Percentiles rank a stretch among this genome's conserved stretches.
Conservation (phyloP, 2,888 invertebrate species). For the Epirrita christyi region DNA sequence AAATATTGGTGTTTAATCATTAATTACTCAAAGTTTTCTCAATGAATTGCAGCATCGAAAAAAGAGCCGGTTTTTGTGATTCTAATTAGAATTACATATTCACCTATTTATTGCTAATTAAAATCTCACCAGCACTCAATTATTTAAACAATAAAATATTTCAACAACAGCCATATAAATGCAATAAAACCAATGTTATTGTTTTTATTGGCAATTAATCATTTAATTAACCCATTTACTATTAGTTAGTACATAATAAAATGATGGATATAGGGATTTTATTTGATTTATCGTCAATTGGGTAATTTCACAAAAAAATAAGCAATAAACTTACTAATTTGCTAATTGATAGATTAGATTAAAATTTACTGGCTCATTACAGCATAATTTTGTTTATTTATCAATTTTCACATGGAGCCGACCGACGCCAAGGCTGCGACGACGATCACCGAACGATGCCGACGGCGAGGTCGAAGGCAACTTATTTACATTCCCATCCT, state of each 20-base stretch:
- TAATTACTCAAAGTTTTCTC: background rate
- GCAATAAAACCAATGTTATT: constrained; percentile 59
- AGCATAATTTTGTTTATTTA: constrained; percentile 4
- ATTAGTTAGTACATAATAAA: constrained; percentile 38
- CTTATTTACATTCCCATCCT: background rate
- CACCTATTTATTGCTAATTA: constrained; percentile 43
- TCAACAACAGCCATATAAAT: constrained; percentile 50
- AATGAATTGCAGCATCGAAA: constrained; percentile 1
- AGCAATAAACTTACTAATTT: constrained; percentile 27
- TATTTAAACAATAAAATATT: constrained; percentile 51
- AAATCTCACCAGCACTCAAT: constrained; percentile 37
- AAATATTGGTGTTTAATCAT: background rate
- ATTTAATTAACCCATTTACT: constrained; percentile 43
- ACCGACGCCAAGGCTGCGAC: background rate
- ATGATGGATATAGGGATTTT: constrained; percentile 39
- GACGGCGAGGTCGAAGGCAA: background rate
- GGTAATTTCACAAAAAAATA: constrained; percentile 33
- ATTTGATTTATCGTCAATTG: constrained; percentile 35
- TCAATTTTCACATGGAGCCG: background rate
- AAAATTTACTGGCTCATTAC: constrained; percentile 11
- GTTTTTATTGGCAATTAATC: constrained; percentile 56
- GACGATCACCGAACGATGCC: background rate
- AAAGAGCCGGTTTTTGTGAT: constrained; percentile 14
- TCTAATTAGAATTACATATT: constrained; percentile 48
- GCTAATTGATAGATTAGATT: constrained; percentile 19